These are phyloP conservation scores for Pseudeuparius sepicola DNA, from an alignment of 2,888 invertebrate species.

Conservation along the genomic window DNA sequence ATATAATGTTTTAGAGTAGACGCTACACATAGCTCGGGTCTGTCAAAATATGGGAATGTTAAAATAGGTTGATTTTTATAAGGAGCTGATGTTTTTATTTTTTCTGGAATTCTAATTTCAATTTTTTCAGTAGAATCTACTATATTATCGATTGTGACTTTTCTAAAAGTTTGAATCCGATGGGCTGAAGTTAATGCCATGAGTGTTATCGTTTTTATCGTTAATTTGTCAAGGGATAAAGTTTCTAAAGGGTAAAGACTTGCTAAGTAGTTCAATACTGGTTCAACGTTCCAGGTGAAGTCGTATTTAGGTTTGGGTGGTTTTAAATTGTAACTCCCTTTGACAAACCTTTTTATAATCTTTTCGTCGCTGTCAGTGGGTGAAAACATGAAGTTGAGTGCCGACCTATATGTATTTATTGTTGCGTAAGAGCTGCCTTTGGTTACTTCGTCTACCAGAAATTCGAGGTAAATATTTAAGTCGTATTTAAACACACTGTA, in stretches of 20 bases:
- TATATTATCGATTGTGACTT: conserved; percentile 8
- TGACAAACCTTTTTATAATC: conserved; percentile 10
- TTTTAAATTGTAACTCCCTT: conserved; percentile 12
- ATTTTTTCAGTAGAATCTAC: not conserved
- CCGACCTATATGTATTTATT: conserved; percentile 10
- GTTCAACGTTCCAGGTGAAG: conserved; percentile 12
- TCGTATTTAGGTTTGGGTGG: conserved; percentile 12
- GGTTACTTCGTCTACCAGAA: conserved; percentile 8
- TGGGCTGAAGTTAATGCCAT: conserved; percentile 8
- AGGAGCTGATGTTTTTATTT: conserved; percentile 14
- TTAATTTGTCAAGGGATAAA: conserved; percentile 6
- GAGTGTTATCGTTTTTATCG: conserved; percentile 6
- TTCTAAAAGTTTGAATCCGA: conserved; percentile 7
- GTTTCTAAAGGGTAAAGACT: conserved; percentile 7
- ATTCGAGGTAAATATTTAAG: conserved; percentile 11
- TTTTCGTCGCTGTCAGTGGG: conserved; percentile 4
- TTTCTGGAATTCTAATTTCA: too few species aligned
- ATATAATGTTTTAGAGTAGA: conserved; percentile 12
- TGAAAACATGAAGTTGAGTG: conserved; percentile 9
- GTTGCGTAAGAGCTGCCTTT: conserved; percentile 12
- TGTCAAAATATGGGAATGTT: conserved; percentile 10
- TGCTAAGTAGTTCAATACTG: conserved; percentile 4
- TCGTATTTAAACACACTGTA: conserved; percentile 7
- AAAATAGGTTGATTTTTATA: conserved; percentile 11
- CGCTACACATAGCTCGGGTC: conserved; percentile 15